Evolutionary conservation across 2,113 vertebrate genomes (phyloP).

Genomic region (Phasianus colchicus): DNA sequence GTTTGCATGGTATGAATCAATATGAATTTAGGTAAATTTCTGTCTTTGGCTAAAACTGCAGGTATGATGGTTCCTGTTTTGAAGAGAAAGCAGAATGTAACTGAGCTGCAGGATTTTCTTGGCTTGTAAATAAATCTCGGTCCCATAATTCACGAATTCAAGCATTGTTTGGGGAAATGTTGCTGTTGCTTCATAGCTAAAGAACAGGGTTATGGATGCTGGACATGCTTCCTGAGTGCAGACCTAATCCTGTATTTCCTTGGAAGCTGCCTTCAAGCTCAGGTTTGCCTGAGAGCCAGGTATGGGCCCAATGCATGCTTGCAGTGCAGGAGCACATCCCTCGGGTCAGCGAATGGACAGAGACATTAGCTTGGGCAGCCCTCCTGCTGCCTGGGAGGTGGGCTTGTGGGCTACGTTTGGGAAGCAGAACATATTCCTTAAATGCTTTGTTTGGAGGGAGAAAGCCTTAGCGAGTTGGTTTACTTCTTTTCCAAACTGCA

Average conservation of each 20-base stretch:
- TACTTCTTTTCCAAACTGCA: neutral
- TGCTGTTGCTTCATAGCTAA: neutral
- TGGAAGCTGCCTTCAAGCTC: neutral
- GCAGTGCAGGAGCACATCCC: fast-evolving
- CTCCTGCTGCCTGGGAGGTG: neutral
- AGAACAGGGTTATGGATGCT: neutral
- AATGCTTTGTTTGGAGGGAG: fast-evolving
- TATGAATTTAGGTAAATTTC: neutral
- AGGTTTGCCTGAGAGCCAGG: fast-evolving
- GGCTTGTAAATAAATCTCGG: neutral
- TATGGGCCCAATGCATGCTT: fast-evolving
- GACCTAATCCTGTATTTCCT: neutral
- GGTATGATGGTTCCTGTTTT: neutral
- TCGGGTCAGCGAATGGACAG: fast-evolving
- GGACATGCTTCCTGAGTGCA: neutral
- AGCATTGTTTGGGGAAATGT: neutral
- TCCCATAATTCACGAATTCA: neutral
- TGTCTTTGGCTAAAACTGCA: neutral
- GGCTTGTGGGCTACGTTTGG: neutral
- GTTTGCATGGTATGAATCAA: neutral
- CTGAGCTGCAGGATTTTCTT: neutral
- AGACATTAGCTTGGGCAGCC: neutral
- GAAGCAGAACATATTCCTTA: neutral
- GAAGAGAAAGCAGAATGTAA: neutral
- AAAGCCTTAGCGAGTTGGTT: neutral